Percentiles rank a stretch among this genome's conserved stretches.
Evolutionary conservation across 1,140 invertebrate genomes (phyloP).

Genomic region (Megathymus violae): DNA sequence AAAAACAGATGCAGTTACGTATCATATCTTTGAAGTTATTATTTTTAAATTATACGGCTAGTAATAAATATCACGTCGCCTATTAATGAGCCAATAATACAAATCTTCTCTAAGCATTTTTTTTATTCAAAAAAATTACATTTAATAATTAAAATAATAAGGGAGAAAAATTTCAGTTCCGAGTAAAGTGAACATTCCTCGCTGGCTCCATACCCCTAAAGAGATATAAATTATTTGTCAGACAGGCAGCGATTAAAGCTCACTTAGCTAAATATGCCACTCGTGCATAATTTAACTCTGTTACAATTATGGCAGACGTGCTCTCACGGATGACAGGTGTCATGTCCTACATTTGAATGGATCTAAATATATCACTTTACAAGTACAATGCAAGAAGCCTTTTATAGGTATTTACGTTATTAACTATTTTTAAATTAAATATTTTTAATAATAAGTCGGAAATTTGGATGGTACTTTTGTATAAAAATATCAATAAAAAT

Average conservation of each 20-base stretch:
- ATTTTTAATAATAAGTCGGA: too few relatives aligned
- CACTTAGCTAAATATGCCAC: conserved; percentile 34
- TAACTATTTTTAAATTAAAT: background rate
- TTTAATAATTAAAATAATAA: too few relatives aligned
- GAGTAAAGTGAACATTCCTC: conserved; percentile 4
- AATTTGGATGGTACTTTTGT: too few relatives aligned
- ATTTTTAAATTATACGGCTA: too few relatives aligned
- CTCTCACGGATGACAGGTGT: conserved; percentile 20
- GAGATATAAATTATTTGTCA: conserved; percentile 32
- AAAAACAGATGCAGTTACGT: too few relatives aligned
- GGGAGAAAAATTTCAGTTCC: background rate
- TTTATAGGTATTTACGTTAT: background rate
- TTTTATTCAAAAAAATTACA: too few relatives aligned
- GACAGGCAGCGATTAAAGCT: conserved; percentile 26
- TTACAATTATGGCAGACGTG: conserved; percentile 30
- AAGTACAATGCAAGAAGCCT: background rate
- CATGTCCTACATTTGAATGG: conserved; percentile 19
- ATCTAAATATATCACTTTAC: background rate
- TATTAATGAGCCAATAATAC: too few relatives aligned
- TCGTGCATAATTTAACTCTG: conserved; percentile 34
- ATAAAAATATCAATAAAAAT: too few relatives aligned
- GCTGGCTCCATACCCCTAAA: conserved; percentile 2
- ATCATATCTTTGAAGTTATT: too few relatives aligned
- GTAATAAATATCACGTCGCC: too few relatives aligned
- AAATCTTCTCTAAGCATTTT: conserved; percentile 1